These are phyloP conservation scores for Clarias platycephalus DNA, from an alignment of 2,797 vertebrate genomes.

Conservation along the genomic window DNA sequence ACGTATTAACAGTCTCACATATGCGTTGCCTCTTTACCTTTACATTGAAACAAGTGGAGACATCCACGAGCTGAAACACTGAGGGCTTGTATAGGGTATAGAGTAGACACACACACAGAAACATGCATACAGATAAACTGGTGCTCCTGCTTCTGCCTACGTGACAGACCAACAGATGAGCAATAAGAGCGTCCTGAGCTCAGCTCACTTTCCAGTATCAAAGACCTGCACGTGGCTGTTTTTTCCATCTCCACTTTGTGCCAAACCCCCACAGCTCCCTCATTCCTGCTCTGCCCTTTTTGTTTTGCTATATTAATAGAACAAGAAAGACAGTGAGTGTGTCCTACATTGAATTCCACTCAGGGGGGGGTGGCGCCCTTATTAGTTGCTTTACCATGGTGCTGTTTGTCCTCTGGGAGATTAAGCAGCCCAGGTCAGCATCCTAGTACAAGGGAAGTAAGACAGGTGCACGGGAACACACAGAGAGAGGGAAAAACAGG, in stretches of 20 bases:
- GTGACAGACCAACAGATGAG: slow-evolving; percentile 48
- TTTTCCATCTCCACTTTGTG: slow-evolving; percentile 68
- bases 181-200: slow-evolving; percentile 51
- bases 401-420: slow-evolving; percentile 67
- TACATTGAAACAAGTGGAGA: slow-evolving; percentile 28
- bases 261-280: slow-evolving; percentile 63
- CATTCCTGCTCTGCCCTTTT: slow-evolving; percentile 71
- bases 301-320: slow-evolving; percentile 78
- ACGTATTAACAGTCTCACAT: background rate
- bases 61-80: slow-evolving; percentile 26
- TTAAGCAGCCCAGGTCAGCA: slow-evolving; percentile 24
- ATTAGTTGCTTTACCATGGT: slow-evolving; percentile 66
- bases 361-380: slow-evolving; percentile 60
- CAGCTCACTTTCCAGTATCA: slow-evolving; percentile 34
- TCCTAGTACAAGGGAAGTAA: slow-evolving; percentile 35
- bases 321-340: slow-evolving; percentile 57
- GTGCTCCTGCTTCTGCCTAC: slow-evolving; percentile 46
- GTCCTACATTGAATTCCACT: slow-evolving; percentile 74
- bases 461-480: slow-evolving; percentile 14
- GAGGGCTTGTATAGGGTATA: slow-evolving; percentile 24
- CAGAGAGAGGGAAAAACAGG: background rate
- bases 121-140: slow-evolving; percentile 9
- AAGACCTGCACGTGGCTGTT: slow-evolving; percentile 45
- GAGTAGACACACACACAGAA: background rate
- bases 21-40: slow-evolving; percentile 24